Evolutionary conservation across 1,140 invertebrate genomes (phyloP).

Genomic region (Cydia strobilella): DNA sequence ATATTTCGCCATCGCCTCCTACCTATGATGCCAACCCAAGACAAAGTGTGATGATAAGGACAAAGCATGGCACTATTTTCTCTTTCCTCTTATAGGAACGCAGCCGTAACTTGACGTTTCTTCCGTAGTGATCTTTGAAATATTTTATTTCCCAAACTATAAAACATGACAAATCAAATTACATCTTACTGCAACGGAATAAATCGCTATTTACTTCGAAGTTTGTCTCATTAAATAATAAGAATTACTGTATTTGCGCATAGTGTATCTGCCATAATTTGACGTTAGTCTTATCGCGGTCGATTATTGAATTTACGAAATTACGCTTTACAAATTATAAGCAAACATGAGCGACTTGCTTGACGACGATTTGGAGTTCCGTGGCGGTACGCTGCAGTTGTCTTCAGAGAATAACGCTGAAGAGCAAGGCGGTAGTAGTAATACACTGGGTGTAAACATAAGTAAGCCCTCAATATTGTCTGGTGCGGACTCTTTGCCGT

Average conservation of each 20-base stretch:
- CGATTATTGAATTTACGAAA: conserved; percentile 60
- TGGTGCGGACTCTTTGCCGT: conserved; percentile 70
- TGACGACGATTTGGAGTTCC: conserved; percentile 74
- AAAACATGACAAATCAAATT: background rate
- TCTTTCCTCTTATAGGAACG: too few relatives aligned
- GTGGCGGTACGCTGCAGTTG: conserved; percentile 72
- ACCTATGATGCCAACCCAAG: too few relatives aligned
- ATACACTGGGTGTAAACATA: conserved; percentile 41
- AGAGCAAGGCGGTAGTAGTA: conserved; percentile 50
- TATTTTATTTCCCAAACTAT: background rate
- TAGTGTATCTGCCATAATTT: conserved; percentile 32
- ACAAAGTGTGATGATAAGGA: too few relatives aligned
- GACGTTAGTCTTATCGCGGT: conserved; percentile 52
- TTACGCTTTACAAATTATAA: conserved; percentile 31
- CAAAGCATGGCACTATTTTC: too few relatives aligned
- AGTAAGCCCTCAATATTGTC: conserved; percentile 68
- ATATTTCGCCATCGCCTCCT: too few relatives aligned
- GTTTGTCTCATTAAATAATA: conserved; percentile 36
- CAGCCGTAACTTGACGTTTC: background rate
- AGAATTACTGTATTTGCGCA: background rate
- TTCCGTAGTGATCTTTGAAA: background rate
- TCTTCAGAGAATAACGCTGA: conserved; percentile 52
- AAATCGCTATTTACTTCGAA: background rate
- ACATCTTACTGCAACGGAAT: background rate
- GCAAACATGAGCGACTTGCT: conserved; percentile 66